A percentile compares a stretch with the other conserved stretches of the same genome.
These are phyloP conservation scores for Zoanthus sansibaricus DNA, from an alignment of 92 coral and sea anemone genomes.

Conservation along the genomic window DNA sequence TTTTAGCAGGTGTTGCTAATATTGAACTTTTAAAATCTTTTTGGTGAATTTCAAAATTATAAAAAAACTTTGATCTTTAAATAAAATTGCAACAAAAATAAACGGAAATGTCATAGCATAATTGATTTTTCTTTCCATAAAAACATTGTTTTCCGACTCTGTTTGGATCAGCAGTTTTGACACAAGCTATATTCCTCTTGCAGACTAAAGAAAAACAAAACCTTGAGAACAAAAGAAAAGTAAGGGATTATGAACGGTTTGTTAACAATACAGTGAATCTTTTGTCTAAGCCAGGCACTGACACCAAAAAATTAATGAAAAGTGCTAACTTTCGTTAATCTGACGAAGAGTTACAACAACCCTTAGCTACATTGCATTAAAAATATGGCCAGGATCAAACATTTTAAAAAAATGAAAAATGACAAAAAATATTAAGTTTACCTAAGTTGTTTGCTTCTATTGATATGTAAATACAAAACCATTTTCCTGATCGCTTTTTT, in stretches of 20 bases:
- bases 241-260: background rate
- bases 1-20: too few species aligned
- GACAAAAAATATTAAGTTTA: background rate
- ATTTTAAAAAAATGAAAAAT: too few species aligned
- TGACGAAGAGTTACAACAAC: too few species aligned
- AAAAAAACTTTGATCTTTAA: too few species aligned
- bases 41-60: too few species aligned
- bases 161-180: constrained; percentile 17
- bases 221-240: background rate
- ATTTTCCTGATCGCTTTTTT: background rate
- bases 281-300: constrained; percentile 20
- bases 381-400: too few species aligned
- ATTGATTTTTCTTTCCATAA: background rate
- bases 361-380: too few species aligned
- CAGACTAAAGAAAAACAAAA: background rate
- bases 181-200: constrained; percentile 1
- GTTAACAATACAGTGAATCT: background rate
- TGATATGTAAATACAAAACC: constrained; percentile 26
- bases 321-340: too few species aligned
- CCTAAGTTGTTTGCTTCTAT: constrained; percentile 1
- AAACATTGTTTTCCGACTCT: background rate
- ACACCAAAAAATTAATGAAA: background rate
- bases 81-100: too few species aligned
- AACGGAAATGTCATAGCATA: too few species aligned
- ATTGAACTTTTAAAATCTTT: too few species aligned